Conservation (phyloP, 2,797 vertebrate species). For the Austrolebias charrua region DNA sequence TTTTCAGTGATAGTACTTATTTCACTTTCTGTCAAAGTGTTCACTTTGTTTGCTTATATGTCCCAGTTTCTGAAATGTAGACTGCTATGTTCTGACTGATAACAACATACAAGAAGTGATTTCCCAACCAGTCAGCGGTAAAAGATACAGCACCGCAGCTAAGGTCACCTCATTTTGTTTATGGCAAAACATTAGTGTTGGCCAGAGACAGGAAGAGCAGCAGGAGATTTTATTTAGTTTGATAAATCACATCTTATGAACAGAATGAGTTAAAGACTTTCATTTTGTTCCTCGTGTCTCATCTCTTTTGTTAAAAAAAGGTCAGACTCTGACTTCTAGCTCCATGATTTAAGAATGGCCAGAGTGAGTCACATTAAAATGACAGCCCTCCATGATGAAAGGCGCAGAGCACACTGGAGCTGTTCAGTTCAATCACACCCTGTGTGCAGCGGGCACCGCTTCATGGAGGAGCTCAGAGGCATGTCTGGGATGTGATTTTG, state of each 20-base stretch:
- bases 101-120: slow-evolving; percentile 24
- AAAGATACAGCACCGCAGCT: slow-evolving; percentile 38
- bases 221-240: slow-evolving; percentile 21
- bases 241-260: slow-evolving; percentile 45
- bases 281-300: slow-evolving; percentile 6
- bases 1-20: slow-evolving; percentile 4
- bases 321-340: slow-evolving; percentile 52
- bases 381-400: slow-evolving; percentile 65
- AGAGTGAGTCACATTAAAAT: slow-evolving; percentile 73
- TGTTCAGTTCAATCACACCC: slow-evolving; percentile 65
- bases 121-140: slow-evolving; percentile 43
- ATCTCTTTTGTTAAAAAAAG: slow-evolving; percentile 47
- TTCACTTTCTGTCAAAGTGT: slow-evolving; percentile 22
- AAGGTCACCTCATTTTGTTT: slow-evolving; percentile 41
- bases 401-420: slow-evolving; percentile 42
- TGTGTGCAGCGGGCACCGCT: slow-evolving; percentile 57
- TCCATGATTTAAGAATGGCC: slow-evolving; percentile 29
- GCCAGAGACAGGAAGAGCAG: slow-evolving; percentile 18
- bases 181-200: slow-evolving; percentile 42
- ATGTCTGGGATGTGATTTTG: slow-evolving; percentile 54
- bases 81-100: slow-evolving; percentile 2
- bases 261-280: slow-evolving; percentile 16
- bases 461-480: slow-evolving; percentile 50
- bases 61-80: slow-evolving; percentile 22
- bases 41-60: slow-evolving; percentile 3